Conservation (phyloP, 2,888 invertebrate species). For the Fragum whitleyi region DNA sequence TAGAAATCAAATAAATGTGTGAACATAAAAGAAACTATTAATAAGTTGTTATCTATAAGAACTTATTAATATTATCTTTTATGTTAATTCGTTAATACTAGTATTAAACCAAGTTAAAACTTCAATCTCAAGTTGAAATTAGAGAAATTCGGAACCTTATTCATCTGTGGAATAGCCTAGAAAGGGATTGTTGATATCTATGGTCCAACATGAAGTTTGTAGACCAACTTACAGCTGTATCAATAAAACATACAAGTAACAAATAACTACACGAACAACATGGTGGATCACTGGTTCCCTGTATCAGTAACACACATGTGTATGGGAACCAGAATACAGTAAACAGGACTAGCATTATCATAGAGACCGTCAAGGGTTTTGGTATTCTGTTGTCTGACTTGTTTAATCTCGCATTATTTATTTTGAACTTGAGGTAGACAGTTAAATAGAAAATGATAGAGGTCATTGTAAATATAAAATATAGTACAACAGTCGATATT, state of each 20-base stretch:
- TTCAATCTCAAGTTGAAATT: too few relatives aligned
- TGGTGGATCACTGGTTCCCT: background rate
- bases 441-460: background rate
- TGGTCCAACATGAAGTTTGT: background rate
- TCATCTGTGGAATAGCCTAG: background rate
- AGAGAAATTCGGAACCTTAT: too few relatives aligned
- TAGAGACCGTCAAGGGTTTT: background rate
- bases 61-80: too few relatives aligned
- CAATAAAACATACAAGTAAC: background rate
- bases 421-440: background rate
- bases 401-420: background rate
- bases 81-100: too few relatives aligned
- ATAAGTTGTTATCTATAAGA: too few relatives aligned
- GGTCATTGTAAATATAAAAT: background rate
- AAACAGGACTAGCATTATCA: background rate
- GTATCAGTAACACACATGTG: background rate
- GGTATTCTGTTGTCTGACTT: background rate
- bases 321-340: conserved; percentile 18
- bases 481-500: background rate
- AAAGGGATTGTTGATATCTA: conserved; percentile 2
- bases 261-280: conserved; percentile 5
- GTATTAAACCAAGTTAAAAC: too few relatives aligned
- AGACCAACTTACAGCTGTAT: background rate
- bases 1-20: too few relatives aligned
- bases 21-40: too few relatives aligned